phyloP scores from a whole-genome alignment of 2,888 invertebrate species.

The Sceliomorpha sp. region DNA sequence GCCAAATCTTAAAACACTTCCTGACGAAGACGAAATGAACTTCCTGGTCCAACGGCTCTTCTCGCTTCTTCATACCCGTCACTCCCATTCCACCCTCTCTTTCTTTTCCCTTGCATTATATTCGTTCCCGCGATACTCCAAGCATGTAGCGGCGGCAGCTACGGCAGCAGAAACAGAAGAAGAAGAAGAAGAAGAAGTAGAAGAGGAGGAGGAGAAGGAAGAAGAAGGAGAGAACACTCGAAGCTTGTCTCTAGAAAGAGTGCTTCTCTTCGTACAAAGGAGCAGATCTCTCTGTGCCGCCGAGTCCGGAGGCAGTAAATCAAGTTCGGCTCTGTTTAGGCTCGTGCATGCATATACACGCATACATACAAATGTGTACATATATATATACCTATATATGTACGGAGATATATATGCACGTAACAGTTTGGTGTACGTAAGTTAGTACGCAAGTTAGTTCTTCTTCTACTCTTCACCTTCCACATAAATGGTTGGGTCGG shows the following conservation, averaged over 20 bases:
- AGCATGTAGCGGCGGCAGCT: too few relatives aligned
- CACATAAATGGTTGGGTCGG: too few relatives aligned
- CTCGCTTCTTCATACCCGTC: slow-evolving; percentile 42
- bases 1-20: slow-evolving; percentile 30
- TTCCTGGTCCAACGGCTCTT: slow-evolving; percentile 51
- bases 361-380: too few relatives aligned
- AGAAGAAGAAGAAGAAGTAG: slow-evolving; percentile 23
- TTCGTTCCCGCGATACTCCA: slow-evolving; percentile 12
- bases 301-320: slow-evolving; percentile 70
- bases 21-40: slow-evolving; percentile 35
- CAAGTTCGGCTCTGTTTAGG: slow-evolving; percentile 68
- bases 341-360: slow-evolving; percentile 30
- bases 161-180: too few relatives aligned
- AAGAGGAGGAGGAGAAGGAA: slow-evolving; percentile 38
- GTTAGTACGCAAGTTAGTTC: too few relatives aligned
- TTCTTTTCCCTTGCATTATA: slow-evolving; percentile 57
- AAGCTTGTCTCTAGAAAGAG: slow-evolving; percentile 16
- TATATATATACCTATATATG: too few relatives aligned
- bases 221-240: slow-evolving; percentile 25
- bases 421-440: too few relatives aligned
- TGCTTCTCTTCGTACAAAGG: slow-evolving; percentile 34
- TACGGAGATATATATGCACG: too few relatives aligned
- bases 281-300: slow-evolving; percentile 48
- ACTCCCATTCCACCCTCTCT: too few relatives aligned
- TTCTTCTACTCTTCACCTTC: too few relatives aligned